A percentile compares a stretch with the other conserved stretches of the same genome.
phyloP scores from a whole-genome alignment of 1,140 invertebrate genomes.

The Hypsibius dujardini region DNA sequence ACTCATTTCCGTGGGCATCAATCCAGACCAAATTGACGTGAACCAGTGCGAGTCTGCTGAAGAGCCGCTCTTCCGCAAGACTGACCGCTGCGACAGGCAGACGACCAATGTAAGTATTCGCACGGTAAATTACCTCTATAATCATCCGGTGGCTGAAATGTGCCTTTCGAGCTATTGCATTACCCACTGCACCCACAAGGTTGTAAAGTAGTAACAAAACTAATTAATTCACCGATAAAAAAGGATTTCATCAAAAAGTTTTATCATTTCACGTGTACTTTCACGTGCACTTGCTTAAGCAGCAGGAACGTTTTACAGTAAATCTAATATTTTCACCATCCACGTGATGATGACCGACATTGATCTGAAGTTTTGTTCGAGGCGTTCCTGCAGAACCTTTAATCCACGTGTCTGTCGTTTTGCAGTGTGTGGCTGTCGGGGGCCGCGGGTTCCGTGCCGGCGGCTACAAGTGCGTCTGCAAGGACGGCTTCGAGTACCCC shows the following conservation, averaged over 20 bases:
- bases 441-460: conserved; percentile 6
- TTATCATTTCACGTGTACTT: too few species aligned
- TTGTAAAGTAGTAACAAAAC: too few species aligned
- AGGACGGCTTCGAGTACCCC: conserved; percentile 13
- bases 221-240: too few species aligned
- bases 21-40: conserved; percentile 14
- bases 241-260: too few species aligned
- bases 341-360: too few species aligned
- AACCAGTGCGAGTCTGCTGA: conserved; percentile 9
- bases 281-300: too few species aligned
- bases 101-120: neutral
- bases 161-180: neutral
- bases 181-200: too few species aligned
- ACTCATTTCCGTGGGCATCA: conserved; percentile 7
- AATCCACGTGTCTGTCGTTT: too few species aligned
- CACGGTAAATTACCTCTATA: neutral
- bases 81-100: conserved; percentile 8
- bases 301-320: too few species aligned
- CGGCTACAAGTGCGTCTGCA: conserved; percentile 16
- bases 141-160: neutral
- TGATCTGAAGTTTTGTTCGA: too few species aligned
- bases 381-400: too few species aligned
- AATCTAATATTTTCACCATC: too few species aligned
- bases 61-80: conserved; percentile 7
- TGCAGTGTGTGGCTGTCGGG: neutral